Conservation (phyloP, 2,888 invertebrate genomes). For the Drosophila sordidapex region DNA sequence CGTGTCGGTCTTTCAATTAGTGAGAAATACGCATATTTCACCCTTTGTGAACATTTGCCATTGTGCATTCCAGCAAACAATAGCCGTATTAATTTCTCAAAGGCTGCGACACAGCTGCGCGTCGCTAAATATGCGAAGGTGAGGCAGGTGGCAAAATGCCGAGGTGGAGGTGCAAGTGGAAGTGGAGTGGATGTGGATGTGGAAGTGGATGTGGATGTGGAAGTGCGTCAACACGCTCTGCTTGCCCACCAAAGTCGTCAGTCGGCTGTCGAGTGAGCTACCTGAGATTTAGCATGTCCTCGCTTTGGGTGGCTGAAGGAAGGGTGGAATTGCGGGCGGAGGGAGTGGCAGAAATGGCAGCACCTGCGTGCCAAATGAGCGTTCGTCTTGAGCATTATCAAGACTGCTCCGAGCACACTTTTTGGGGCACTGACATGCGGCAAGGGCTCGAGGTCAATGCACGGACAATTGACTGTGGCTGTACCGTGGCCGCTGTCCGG, state of each 20-base stretch:
- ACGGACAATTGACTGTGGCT: conserved; percentile 53
- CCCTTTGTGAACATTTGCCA: conserved; percentile 9
- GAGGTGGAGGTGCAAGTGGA: conserved; percentile 5
- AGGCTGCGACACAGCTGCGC: conserved; percentile 60
- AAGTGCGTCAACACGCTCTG: conserved; percentile 62
- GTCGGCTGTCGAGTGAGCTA: conserved; percentile 33
- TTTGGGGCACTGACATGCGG: conserved; percentile 14
- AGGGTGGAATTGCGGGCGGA: background rate
- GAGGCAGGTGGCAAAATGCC: background rate
- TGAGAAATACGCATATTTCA: background rate
- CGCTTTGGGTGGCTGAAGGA: background rate
- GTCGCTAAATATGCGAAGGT: conserved; percentile 40
- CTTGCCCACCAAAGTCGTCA: conserved; percentile 1
- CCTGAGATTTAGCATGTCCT: conserved; percentile 53
- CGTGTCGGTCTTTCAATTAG: background rate
- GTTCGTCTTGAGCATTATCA: conserved; percentile 51
- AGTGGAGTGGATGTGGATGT: conserved; percentile 20
- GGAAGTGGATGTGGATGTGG: conserved; percentile 21
- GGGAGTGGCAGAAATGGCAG: conserved; percentile 1
- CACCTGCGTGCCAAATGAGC: conserved; percentile 68
- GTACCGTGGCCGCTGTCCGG: background rate
- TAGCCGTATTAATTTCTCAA: conserved; percentile 65
- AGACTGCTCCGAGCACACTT: conserved; percentile 26
- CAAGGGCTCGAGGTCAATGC: conserved; percentile 58
- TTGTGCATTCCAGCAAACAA: conserved; percentile 59